Percentiles rank a stretch among this genome's conserved stretches.
phyloP scores from a whole-genome alignment of 2,113 vertebrate genomes.

The Onychostruthus taczanowskii region DNA sequence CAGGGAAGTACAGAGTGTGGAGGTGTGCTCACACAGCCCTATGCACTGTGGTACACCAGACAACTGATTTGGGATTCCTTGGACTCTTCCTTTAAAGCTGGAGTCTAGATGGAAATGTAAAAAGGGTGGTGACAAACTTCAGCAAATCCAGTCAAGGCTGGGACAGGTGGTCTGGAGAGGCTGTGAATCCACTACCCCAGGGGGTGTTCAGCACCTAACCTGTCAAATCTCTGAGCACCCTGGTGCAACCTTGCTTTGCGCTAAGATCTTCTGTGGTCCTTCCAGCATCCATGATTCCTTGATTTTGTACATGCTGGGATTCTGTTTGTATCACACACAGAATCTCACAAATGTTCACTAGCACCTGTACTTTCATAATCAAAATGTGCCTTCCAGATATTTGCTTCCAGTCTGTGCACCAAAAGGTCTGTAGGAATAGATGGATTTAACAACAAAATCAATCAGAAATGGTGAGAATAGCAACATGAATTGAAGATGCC shows the following conservation, averaged over 20 bases:
- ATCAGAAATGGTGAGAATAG: not conserved
- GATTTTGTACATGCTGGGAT: not conserved
- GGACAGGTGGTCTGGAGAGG: not conserved
- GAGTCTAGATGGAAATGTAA: not conserved
- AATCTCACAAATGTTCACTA: not conserved
- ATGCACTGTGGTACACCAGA: not conserved
- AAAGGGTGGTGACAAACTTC: not conserved
- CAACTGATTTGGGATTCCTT: not conserved
- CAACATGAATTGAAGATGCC: not conserved
- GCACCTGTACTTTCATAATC: not conserved
- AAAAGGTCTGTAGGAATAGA: not conserved
- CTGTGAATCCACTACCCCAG: fast-evolving
- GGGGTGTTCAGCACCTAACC: not conserved
- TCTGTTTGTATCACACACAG: not conserved
- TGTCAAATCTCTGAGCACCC: not conserved
- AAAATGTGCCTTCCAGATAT: not conserved
- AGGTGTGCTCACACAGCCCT: fast-evolving
- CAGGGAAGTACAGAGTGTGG: not conserved
- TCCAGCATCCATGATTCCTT: not conserved
- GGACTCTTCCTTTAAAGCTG: not conserved
- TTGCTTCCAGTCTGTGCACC: not conserved
- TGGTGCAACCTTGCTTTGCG: not conserved
- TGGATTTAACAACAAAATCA: not conserved
- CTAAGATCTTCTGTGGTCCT: not conserved
- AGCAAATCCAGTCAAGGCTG: not conserved